Percentiles rank a stretch among this genome's conserved stretches.
phyloP scores from a whole-genome alignment of 2,888 invertebrate genomes.

The Magallana nippona region DNA sequence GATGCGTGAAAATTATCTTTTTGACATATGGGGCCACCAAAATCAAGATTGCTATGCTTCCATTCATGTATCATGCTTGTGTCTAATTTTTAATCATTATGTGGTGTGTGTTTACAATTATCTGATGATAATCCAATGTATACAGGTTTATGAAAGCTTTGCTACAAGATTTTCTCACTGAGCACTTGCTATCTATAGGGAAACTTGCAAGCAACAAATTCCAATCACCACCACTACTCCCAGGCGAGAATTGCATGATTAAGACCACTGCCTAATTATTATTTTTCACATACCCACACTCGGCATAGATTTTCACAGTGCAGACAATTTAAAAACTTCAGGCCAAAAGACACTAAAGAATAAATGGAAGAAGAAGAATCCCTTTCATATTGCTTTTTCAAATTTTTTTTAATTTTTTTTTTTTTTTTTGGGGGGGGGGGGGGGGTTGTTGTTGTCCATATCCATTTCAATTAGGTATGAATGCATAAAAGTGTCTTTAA shows the following conservation, averaged over 20 bases:
- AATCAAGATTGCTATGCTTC: not conserved
- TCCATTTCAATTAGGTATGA: too few species aligned
- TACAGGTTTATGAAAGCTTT: not conserved
- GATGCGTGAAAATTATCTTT: too few species aligned
- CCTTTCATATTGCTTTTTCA: too few species aligned
- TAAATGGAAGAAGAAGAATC: too few species aligned
- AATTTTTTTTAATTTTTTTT: too few species aligned
- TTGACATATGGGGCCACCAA: too few species aligned
- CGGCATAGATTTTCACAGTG: not conserved
- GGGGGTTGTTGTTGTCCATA: too few species aligned
- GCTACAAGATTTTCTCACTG: not conserved
- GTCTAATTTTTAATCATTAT: not conserved
- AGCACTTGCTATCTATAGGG: slow-evolving; percentile 1
- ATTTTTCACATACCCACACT: not conserved
- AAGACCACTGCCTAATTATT: too few species aligned
- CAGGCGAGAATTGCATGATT: slow-evolving; percentile 17
- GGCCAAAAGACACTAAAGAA: not conserved
- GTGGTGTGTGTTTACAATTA: too few species aligned
- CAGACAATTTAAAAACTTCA: slow-evolving; percentile 16
- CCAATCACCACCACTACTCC: not conserved
- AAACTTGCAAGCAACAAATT: not conserved
- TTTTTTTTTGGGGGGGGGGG: too few species aligned
- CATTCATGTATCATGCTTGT: slow-evolving; percentile 5
- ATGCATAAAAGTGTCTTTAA: too few species aligned
- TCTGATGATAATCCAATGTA: too few species aligned